phyloP scores from a whole-genome alignment of 2,888 invertebrate genomes.

The Nephrotoma appendiculata region DNA sequence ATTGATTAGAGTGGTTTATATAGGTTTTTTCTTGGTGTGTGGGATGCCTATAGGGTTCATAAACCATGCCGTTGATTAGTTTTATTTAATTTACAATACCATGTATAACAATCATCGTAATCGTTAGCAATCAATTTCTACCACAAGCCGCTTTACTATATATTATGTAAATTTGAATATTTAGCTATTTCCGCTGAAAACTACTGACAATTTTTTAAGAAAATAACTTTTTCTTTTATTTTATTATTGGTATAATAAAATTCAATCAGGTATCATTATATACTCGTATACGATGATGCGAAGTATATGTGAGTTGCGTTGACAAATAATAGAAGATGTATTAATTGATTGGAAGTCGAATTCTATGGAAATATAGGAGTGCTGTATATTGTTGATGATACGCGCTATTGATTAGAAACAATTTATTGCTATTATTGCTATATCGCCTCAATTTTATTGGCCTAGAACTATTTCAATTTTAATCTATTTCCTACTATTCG shows the following conservation, averaged over 20 bases:
- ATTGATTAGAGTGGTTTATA: neutral
- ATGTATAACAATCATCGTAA: neutral
- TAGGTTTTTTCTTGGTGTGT: neutral
- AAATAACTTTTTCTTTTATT: too few relatives aligned
- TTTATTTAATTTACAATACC: neutral
- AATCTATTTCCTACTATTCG: neutral
- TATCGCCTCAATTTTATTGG: neutral
- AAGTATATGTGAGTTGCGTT: neutral
- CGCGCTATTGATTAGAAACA: neutral
- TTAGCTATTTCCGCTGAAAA: neutral
- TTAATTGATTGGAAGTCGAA: neutral
- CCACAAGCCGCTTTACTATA: neutral
- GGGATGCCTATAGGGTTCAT: neutral
- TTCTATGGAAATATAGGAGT: neutral
- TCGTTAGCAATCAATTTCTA: neutral
- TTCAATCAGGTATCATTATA: neutral
- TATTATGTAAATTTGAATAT: neutral
- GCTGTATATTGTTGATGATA: neutral
- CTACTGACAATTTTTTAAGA: neutral
- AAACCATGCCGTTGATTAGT: too few relatives aligned
- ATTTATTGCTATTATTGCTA: neutral
- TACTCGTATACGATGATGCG: too few relatives aligned
- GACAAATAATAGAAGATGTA: neutral
- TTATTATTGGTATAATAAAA: neutral
- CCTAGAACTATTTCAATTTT: neutral